Base-by-base conservation (phyloP, 2,888 invertebrate genomes). In the Formica aserva region DNA sequence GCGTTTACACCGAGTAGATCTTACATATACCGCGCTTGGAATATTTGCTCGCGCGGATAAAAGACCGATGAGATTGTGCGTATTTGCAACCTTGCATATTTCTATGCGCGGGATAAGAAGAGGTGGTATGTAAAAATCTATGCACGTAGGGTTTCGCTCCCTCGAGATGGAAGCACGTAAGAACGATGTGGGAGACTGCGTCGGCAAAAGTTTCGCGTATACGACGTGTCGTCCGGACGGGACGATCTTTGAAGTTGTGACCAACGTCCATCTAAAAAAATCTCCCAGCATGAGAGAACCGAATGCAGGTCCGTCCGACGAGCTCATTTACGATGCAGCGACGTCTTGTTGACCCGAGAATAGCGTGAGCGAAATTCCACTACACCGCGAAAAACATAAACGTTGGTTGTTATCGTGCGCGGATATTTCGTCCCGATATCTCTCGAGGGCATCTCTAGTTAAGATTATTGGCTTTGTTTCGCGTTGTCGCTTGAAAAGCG, bases 171-270 rank as follows among this genome's bases (percentile, higher is more conserved):
- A 26, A 22, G 52, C 48, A 48, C 26, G 75, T 62, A 62, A 60
- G 62, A 48, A 67, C 67, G 76, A 66, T 13, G 48, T 52, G 67
- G 35, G 48, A 52, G 57, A 57, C 41, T 22, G 75, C 48, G 60
- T 71, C 65, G 57, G n/a, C 75, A 71, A 84, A 84, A 85, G 82
- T 86, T 86, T 35, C 38, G 26, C 48, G 67, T 66, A 67, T 74
- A 81, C 69, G 82, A 82, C 66, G 60, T 35, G 65, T 55, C 66
- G 75, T 76, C n/a, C 22, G 75, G 45, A 48, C 65, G 32, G 32
- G 22, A 32, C 41, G 69, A 38, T 45, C 87, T 90, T 90, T 86
- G 89, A 87, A 57, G 85, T 82, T 65, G 72, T 69, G 71, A 45
- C 65, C 48, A 81, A 55, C 35, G 63, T 57, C 60, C 32, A 6